These are phyloP conservation scores for Leptoteleia sp. DNA, from an alignment of 1,140 invertebrate species.

Conservation along the genomic window DNA sequence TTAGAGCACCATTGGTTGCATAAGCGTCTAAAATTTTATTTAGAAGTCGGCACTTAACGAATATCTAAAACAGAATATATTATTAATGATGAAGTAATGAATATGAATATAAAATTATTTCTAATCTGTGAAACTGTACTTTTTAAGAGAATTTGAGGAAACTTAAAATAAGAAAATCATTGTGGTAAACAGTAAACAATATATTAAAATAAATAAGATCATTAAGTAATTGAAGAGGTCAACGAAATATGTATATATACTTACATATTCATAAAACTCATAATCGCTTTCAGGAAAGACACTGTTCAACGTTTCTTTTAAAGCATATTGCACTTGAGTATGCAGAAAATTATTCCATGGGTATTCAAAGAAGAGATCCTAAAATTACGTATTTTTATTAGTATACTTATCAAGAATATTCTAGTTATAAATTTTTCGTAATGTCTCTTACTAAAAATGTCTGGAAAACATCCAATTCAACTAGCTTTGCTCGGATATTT, in stretches of 20 bases:
- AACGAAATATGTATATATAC: too few species aligned
- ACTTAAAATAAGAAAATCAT: too few species aligned
- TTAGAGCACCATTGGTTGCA: conserved; percentile 83
- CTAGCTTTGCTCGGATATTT: conserved; percentile 82
- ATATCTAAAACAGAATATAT: conserved; percentile 82
- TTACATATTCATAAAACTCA: conserved; percentile 82
- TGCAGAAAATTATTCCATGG: conserved; percentile 95
- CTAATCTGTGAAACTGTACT: too few species aligned
- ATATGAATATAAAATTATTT: too few species aligned
- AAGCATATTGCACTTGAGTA: conserved; percentile 89
- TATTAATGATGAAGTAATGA: too few species aligned
- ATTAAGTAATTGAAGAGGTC: too few species aligned
- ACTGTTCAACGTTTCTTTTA: conserved; percentile 85
- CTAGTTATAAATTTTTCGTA: too few species aligned
- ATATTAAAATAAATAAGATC: too few species aligned
- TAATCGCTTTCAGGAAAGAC: conserved; percentile 76
- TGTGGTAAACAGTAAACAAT: too few species aligned
- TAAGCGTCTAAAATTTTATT: conserved; percentile 86
- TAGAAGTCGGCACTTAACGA: conserved; percentile 85
- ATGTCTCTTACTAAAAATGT: conserved; percentile 83
- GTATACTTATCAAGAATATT: too few species aligned
- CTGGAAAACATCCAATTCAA: conserved; percentile 83
- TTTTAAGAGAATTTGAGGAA: too few species aligned
- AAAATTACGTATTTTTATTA: conserved; percentile 66
- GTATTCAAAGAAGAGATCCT: conserved; percentile 92